These are phyloP conservation scores for Lucifuga dentata DNA, from an alignment of 2,113 vertebrate genomes.

Conservation along the genomic window DNA sequence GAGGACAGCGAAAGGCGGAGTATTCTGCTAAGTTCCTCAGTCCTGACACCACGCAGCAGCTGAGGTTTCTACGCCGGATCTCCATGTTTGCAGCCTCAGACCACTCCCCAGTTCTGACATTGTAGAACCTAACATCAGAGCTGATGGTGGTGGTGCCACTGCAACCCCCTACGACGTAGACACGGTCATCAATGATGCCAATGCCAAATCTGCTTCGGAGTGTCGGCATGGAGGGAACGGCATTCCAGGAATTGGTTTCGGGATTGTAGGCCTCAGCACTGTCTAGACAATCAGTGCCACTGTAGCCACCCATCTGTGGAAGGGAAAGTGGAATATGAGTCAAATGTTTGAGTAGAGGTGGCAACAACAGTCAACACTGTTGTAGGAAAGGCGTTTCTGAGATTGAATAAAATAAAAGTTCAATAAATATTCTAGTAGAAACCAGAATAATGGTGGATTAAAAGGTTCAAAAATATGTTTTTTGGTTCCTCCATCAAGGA, in stretches of 20 bases:
- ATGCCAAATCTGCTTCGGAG: slow-evolving; percentile 91
- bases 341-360: not conserved
- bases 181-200: slow-evolving; percentile 76
- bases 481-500: no score
- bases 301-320: slow-evolving; percentile 89
- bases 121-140: slow-evolving; percentile 53
- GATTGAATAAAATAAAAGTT: no score
- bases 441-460: no score
- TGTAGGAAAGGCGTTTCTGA: no score
- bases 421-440: no score
- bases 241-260: slow-evolving; percentile 82
- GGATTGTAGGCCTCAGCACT: slow-evolving; percentile 70
- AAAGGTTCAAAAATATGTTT: no score
- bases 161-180: slow-evolving; percentile 72
- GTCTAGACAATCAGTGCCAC: slow-evolving; percentile 79
- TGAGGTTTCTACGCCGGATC: slow-evolving; percentile 84
- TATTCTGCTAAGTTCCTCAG: slow-evolving; percentile 72
- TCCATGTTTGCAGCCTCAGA: slow-evolving; percentile 76
- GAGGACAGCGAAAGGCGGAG: no score
- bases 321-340: slow-evolving; percentile 41
- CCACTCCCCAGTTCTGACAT: slow-evolving; percentile 79
- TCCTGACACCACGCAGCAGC: slow-evolving; percentile 89
- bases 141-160: slow-evolving; percentile 47
- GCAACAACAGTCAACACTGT: not conserved
- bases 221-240: slow-evolving; percentile 83